Conservation (phyloP, 1,140 invertebrate genomes). For the Procambarus virginalis region DNA sequence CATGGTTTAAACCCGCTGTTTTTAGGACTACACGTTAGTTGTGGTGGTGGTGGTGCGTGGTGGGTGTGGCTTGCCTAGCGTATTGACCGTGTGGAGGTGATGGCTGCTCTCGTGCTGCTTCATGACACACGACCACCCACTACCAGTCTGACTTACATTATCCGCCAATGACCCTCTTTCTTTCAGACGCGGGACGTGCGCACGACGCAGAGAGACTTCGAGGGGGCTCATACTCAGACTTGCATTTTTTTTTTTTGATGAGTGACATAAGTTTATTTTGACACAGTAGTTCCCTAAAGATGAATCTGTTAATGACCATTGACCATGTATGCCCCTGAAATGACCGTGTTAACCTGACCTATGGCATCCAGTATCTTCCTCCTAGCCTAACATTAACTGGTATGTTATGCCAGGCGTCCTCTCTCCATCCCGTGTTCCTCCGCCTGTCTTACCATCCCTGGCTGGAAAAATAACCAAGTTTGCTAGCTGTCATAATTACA, state of each 20-base stretch:
- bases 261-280: neutral
- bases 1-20: neutral
- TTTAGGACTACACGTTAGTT: constrained; percentile 10
- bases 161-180: neutral
- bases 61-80: constrained; percentile 18
- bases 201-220: constrained; percentile 3
- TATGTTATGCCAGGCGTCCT: neutral
- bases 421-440: neutral
- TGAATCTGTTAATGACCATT: neutral
- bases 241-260: neutral
- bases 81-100: constrained; percentile 6
- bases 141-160: neutral
- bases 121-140: neutral
- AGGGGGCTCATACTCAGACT: neutral
- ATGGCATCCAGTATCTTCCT: constrained; percentile 6
- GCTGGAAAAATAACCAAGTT: neutral
- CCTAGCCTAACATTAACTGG: constrained; percentile 5
- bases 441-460: neutral
- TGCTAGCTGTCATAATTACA: constrained; percentile 4
- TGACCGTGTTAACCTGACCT: constrained; percentile 3
- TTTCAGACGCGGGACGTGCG: constrained; percentile 14
- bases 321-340: neutral
- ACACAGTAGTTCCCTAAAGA: neutral
- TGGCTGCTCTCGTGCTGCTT: neutral
- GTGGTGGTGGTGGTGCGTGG: constrained; percentile 18